Conservation (phyloP, 2,797 vertebrate genomes). For the Phataginus tricuspis region DNA sequence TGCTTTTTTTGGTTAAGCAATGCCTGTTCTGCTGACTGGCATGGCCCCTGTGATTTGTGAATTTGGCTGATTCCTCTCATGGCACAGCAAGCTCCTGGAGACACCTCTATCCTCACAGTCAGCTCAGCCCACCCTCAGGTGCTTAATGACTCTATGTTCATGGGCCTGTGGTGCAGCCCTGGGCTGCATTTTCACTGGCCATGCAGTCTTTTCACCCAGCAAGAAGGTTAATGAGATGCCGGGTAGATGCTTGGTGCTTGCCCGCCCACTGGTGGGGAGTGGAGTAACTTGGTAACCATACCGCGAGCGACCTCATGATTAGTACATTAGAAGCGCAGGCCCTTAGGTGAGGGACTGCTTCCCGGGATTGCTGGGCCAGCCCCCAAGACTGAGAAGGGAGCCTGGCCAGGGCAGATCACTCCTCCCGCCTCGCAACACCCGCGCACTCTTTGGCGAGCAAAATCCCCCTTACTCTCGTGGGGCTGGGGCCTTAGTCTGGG, state of each 20-base stretch:
- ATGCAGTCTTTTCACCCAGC: constrained; percentile 30
- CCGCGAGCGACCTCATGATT: not conserved
- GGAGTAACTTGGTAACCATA: constrained; percentile 36
- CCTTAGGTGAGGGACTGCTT: not conserved
- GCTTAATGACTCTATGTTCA: constrained; percentile 26
- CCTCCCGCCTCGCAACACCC: too few relatives aligned
- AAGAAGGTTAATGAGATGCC: constrained; percentile 55
- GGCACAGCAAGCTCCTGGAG: not conserved
- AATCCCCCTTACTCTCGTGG: not conserved
- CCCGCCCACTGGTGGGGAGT: not conserved
- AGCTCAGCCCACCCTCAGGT: not conserved
- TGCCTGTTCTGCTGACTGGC: not conserved
- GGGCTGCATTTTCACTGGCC: not conserved
- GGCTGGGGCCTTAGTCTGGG: not conserved
- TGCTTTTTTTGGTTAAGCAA: not conserved
- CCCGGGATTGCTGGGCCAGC: not conserved
- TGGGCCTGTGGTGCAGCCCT: not conserved
- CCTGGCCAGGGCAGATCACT: not conserved
- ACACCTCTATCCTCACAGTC: not conserved
- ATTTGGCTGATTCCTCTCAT: not conserved
- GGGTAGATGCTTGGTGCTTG: not conserved
- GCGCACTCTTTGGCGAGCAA: not conserved
- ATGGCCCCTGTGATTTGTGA: not conserved
- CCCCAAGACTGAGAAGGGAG: not conserved
- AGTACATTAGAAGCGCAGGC: not conserved